phyloP scores from a whole-genome alignment of 2,113 vertebrate species.

The Ptilonorhynchus violaceus region DNA sequence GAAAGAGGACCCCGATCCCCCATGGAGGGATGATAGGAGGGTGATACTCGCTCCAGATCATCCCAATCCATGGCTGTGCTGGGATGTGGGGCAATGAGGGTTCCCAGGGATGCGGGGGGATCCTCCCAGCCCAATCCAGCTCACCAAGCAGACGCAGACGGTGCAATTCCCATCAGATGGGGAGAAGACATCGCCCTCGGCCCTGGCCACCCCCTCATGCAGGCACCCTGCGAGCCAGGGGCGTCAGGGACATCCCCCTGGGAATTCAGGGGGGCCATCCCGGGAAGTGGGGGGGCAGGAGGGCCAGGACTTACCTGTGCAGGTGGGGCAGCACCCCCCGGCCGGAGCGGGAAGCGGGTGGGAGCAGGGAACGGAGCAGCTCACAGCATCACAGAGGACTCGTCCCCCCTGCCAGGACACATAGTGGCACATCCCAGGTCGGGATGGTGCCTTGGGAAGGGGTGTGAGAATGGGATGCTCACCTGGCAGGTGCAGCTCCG shows the following conservation, averaged over 20 bases:
- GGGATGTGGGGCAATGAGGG: neutral
- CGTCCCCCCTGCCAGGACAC: constrained; percentile 48
- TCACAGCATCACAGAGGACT: constrained; percentile 58
- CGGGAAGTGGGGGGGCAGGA: rapidly evolving
- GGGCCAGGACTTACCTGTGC: constrained; percentile 43
- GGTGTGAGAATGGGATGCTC: neutral
- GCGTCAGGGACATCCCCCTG: neutral
- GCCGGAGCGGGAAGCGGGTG: constrained; percentile 61
- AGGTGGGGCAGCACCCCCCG: constrained; percentile 67
- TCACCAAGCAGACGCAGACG: constrained; percentile 77
- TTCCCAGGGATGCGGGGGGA: neutral
- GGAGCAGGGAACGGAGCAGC: constrained; percentile 68
- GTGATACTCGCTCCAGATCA: rapidly evolving
- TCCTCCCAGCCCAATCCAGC: neutral
- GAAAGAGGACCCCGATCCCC: neutral
- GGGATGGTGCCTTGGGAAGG: too few species aligned
- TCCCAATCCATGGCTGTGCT: neutral
- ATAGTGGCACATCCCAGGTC: neutral
- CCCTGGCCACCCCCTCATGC: constrained; percentile 61
- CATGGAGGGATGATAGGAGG: neutral
- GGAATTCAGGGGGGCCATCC: neutral
- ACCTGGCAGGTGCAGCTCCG: constrained; percentile 72
- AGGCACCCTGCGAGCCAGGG: constrained; percentile 65
- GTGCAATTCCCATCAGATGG: constrained; percentile 71
- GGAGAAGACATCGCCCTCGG: constrained; percentile 76